Percentiles rank a stretch among this genome's conserved stretches.
Conservation (phyloP, 2,797 vertebrate genomes). For the Prionace glauca region DNA sequence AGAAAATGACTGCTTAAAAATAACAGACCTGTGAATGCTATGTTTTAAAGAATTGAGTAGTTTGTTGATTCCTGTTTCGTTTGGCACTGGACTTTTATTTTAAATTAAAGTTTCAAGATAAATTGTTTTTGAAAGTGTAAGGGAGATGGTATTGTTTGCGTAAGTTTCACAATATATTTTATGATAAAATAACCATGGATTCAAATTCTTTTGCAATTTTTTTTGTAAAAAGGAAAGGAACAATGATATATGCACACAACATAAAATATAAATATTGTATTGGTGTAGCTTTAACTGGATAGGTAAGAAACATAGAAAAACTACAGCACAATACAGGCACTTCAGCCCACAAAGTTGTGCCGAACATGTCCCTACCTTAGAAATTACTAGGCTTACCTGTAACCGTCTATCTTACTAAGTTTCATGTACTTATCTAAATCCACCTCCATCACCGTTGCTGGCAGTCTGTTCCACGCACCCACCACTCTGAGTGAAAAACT, state of each 20-base stretch:
- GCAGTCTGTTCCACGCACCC: too few relatives aligned
- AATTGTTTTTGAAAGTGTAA: not conserved
- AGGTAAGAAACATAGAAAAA: too few relatives aligned
- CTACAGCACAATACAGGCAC: too few relatives aligned
- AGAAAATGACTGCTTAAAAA: not conserved
- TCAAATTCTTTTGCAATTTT: not conserved
- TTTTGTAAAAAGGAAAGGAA: not conserved
- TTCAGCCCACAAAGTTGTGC: too few relatives aligned
- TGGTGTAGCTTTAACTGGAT: not conserved
- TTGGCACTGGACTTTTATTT: not conserved
- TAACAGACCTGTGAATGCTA: not conserved
- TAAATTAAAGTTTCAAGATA: not conserved
- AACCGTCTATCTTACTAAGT: too few relatives aligned
- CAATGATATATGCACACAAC: not conserved
- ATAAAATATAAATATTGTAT: conserved; percentile 42
- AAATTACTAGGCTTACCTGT: too few relatives aligned
- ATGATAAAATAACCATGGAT: not conserved
- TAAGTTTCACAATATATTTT: not conserved
- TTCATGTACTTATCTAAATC: too few relatives aligned
- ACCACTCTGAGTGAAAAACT: too few relatives aligned
- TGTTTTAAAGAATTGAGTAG: not conserved
- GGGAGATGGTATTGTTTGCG: not conserved
- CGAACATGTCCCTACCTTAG: too few relatives aligned
- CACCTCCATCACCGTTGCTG: too few relatives aligned
- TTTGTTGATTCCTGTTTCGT: not conserved